A percentile compares a stretch with the other conserved stretches of the same genome.
Conservation (phyloP, 2,888 invertebrate genomes). For the Melinopterus prodromus region DNA sequence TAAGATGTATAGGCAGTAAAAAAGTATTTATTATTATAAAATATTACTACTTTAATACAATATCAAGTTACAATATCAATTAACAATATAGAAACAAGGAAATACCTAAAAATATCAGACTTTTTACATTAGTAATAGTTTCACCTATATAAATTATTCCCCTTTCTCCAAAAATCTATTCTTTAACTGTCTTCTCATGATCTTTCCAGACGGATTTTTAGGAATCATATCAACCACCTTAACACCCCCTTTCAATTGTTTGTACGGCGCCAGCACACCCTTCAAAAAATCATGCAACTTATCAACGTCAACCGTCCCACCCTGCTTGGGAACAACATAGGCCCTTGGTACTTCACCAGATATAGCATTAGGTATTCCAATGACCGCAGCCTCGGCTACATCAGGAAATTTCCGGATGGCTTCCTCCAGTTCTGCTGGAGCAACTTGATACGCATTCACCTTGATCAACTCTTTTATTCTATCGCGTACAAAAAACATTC, state of each 20-base stretch:
- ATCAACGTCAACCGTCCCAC: slow-evolving; percentile 59
- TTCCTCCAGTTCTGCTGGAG: slow-evolving; percentile 86
- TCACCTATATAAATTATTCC: slow-evolving; percentile 5
- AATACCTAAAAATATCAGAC: no score
- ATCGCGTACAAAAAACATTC: slow-evolving; percentile 74
- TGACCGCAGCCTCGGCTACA: slow-evolving; percentile 81
- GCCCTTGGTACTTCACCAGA: slow-evolving; percentile 80
- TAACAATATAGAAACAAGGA: no score
- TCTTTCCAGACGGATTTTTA: slow-evolving; percentile 81
- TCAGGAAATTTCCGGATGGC: slow-evolving; percentile 74
- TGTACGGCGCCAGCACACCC: slow-evolving; percentile 76
- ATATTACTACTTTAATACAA: no score
- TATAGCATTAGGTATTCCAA: slow-evolving; percentile 73
- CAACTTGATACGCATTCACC: slow-evolving; percentile 74
- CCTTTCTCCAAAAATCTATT: slow-evolving; percentile 20
- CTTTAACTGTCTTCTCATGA: slow-evolving; percentile 68
- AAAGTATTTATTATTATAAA: no score
- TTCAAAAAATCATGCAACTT: slow-evolving; percentile 70
- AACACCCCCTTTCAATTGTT: slow-evolving; percentile 73
- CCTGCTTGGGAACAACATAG: slow-evolving; percentile 67
- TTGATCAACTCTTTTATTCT: slow-evolving; percentile 87
- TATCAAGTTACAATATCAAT: no score
- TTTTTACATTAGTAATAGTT: no score
- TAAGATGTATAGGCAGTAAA: no score
- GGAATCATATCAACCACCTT: slow-evolving; percentile 73